Base-by-base conservation (phyloP, 1,140 invertebrate species). In the Pissodes strobi region DNA sequence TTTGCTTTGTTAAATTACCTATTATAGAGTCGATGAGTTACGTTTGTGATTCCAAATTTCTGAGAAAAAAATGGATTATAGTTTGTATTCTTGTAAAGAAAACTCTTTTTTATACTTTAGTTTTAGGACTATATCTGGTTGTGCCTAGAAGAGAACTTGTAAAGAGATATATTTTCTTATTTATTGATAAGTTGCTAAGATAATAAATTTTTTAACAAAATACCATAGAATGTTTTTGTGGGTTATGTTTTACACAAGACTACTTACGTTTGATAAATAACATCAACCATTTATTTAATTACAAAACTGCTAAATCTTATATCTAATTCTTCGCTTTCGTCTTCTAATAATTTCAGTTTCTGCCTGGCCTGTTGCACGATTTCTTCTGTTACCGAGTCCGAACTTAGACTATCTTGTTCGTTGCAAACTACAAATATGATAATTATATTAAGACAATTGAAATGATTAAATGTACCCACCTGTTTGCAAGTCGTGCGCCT, bases 291-390 rank as follows among this genome's bases (percentile, higher is more conserved):
- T 45, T 64, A 37, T 59, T 69, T 59, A 18, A 64, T 69, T 13
- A 51, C 45, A 25, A 61, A 68, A 66, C 18, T 64, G 19, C 64
- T 60, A 48, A 64, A 74, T 37, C 64, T 71, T 41, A 70, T 38
- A 64, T 79, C 77, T 10, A 80, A 70, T 27, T 72, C 73, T 41
- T 72, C 72, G 60, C 73, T 76, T 65, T 80, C 79, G 10, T 69
- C 37, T 70, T 79, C 77, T 34, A 80, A 66, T 41, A 71, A 67
- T 53, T 64, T 70, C 38, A 79, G 63, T 65, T 76, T 70, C 13
- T 68, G 53, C 39, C 69, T 69, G 2, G 75, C 76, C 67, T 78
- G 69, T 55, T 70, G 58, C 17, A 79, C 46, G 34, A 79, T 65
- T 48, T 76, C 72, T 46, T 75, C 76, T 3, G 74, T 75, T 37